These are phyloP conservation scores for Tauraco hartlaubi DNA, from an alignment of 2,797 vertebrate species.

Conservation along the genomic window DNA sequence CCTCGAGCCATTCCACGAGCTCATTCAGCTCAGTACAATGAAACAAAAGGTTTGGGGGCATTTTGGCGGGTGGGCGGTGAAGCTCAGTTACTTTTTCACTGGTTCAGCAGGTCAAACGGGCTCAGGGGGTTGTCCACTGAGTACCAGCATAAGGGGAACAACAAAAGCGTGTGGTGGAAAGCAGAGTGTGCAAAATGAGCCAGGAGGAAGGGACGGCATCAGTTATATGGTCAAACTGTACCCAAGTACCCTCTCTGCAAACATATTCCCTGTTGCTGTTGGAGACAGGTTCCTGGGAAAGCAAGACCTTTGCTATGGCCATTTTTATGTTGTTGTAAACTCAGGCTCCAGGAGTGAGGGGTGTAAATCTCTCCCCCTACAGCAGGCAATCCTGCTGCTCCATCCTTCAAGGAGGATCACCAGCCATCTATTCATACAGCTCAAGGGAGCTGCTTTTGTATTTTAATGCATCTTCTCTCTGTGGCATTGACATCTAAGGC, in stretches of 20 bases:
- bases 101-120: not conserved
- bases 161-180: not conserved
- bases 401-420: not conserved
- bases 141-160: not conserved
- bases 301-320: not conserved
- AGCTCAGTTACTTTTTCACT: not conserved
- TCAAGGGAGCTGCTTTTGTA: constrained; percentile 45
- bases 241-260: not conserved
- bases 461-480: constrained; percentile 37
- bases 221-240: not conserved
- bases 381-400: not conserved
- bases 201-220: not conserved
- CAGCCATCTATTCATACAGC: constrained; percentile 9
- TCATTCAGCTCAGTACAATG: not conserved
- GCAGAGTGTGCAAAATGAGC: not conserved
- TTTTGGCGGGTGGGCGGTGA: not conserved
- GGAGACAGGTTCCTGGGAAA: not conserved
- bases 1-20: not conserved
- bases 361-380: not conserved
- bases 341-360: not conserved
- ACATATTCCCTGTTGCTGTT: not conserved
- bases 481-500: constrained; percentile 14
- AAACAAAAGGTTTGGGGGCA: not conserved
- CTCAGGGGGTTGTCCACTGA: not conserved
- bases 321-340: constrained; percentile 4